phyloP scores from a whole-genome alignment of 1,140 invertebrate genomes.

The Aricia agestis region DNA sequence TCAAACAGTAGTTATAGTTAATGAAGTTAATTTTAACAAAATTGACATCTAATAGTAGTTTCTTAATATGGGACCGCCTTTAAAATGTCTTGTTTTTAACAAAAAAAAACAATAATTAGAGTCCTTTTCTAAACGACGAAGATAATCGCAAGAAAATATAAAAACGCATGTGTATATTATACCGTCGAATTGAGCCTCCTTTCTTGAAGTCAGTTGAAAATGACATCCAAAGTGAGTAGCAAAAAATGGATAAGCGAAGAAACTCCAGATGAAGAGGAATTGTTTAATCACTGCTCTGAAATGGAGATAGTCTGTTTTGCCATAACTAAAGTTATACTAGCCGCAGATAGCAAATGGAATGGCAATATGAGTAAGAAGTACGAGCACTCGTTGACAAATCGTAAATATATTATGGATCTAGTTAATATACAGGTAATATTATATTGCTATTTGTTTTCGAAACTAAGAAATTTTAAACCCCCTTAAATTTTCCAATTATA shows the following conservation, averaged over 20 bases:
- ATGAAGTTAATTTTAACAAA: slow-evolving; percentile 17
- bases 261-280: slow-evolving; percentile 50
- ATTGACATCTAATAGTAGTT: too few relatives aligned
- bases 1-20: too few relatives aligned
- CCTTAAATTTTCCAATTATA: too few relatives aligned
- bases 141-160: too few relatives aligned
- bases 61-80: too few relatives aligned
- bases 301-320: slow-evolving; percentile 64
- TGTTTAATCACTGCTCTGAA: slow-evolving; percentile 58
- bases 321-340: slow-evolving; percentile 60
- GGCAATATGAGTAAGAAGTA: slow-evolving; percentile 39
- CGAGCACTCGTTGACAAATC: slow-evolving; percentile 52
- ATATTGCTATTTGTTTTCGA: slow-evolving; percentile 21
- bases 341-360: slow-evolving; percentile 66
- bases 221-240: slow-evolving; percentile 49
- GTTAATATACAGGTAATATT: slow-evolving; percentile 69
- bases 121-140: too few relatives aligned
- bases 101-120: too few relatives aligned
- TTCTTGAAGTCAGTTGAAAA: slow-evolving; percentile 21
- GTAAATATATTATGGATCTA: slow-evolving; percentile 68
- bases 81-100: too few relatives aligned
- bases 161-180: too few relatives aligned
- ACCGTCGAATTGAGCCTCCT: too few relatives aligned
- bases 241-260: slow-evolving; percentile 67
- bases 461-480: not conserved